phyloP scores from a whole-genome alignment of 1,140 invertebrate species.

The Diachasma alloeum region DNA sequence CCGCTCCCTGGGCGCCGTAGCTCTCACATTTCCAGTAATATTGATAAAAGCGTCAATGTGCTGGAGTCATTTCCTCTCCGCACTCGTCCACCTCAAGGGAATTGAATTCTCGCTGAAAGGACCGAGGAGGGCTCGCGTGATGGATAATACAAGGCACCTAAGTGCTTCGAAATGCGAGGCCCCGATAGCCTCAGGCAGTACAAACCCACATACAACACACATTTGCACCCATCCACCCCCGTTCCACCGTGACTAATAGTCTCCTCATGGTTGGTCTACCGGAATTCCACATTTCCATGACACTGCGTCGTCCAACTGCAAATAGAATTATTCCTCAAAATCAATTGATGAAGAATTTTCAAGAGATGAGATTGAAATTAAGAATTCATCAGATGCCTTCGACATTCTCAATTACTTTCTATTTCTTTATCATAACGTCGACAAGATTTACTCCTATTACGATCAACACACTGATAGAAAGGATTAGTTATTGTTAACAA shows the following conservation, averaged over 20 bases:
- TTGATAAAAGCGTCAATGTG: neutral
- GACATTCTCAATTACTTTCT: neutral
- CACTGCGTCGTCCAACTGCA: neutral
- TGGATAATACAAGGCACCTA: constrained; percentile 9
- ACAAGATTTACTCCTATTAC: neutral
- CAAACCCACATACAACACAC: neutral
- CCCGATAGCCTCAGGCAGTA: neutral
- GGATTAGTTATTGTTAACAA: no score
- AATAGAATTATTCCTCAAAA: neutral
- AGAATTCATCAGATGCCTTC: neutral
- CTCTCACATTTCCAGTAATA: no score
- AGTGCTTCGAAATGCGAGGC: constrained; percentile 7
- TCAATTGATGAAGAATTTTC: neutral
- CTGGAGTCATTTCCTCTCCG: neutral
- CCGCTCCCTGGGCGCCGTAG: no score
- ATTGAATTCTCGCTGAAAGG: neutral
- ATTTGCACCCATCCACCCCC: neutral
- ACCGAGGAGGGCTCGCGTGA: neutral
- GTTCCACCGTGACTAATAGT: constrained; percentile 5
- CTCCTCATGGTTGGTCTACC: neutral
- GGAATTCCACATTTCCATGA: neutral
- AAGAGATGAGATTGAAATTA: neutral
- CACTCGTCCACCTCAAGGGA: neutral
- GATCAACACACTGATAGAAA: no score
- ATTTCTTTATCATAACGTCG: neutral